A percentile compares a stretch with the other conserved stretches of the same genome.
These are phyloP conservation scores for Fragum fragum DNA, from an alignment of 2,888 invertebrate genomes.

Conservation along the genomic window DNA sequence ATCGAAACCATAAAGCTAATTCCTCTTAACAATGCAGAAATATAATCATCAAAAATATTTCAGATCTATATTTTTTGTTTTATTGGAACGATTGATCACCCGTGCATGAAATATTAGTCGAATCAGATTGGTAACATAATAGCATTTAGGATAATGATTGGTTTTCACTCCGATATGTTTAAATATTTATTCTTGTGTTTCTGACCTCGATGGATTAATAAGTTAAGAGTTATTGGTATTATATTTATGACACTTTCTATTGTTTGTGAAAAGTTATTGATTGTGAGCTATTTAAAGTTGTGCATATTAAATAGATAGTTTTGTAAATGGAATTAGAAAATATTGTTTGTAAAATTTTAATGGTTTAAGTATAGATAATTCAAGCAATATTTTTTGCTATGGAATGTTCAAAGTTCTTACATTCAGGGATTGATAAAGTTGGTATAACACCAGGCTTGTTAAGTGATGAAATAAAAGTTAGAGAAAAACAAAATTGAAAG, in stretches of 20 bases:
- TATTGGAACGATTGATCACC: not conserved
- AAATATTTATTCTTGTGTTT: not conserved
- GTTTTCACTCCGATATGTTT: not conserved
- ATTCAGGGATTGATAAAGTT: too few relatives aligned
- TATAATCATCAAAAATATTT: constrained; percentile 22
- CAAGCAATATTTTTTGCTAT: too few relatives aligned
- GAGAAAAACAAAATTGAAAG: too few relatives aligned
- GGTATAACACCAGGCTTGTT: too few relatives aligned
- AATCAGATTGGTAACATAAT: not conserved
- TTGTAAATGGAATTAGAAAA: not conserved
- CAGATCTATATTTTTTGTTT: constrained; percentile 9
- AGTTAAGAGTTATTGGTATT: not conserved
- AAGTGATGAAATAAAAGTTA: too few relatives aligned
- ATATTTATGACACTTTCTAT: not conserved
- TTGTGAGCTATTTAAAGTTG: not conserved
- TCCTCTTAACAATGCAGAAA: constrained; percentile 5
- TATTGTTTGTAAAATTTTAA: too few relatives aligned
- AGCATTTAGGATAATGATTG: not conserved
- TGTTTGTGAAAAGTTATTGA: not conserved
- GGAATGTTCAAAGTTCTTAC: too few relatives aligned
- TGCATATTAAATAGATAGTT: not conserved
- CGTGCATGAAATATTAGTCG: constrained; percentile 26
- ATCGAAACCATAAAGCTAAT: constrained; percentile 19
- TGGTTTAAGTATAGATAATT: too few relatives aligned
- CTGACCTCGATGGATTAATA: not conserved